phyloP scores from a whole-genome alignment of 1,140 invertebrate species.

The Formica exsecta region DNA sequence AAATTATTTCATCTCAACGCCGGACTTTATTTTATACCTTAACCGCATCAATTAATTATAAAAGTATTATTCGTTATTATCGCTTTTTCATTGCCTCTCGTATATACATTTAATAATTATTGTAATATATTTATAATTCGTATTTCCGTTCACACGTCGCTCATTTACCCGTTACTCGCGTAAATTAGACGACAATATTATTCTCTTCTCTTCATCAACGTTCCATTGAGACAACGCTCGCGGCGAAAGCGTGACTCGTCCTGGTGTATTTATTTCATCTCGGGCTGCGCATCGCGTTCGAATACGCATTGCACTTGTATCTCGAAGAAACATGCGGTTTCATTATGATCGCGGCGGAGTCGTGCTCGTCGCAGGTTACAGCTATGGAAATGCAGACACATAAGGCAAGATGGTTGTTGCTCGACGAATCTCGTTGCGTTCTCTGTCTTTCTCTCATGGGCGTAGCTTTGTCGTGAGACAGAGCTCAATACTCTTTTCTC shows the following conservation, averaged over 20 bases:
- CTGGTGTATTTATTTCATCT: neutral
- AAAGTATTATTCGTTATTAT: slow-evolving; percentile 19
- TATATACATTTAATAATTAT: neutral
- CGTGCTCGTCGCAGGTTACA: slow-evolving; percentile 64
- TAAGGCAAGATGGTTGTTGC: slow-evolving; percentile 57
- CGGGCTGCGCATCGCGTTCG: neutral
- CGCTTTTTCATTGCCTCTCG: neutral
- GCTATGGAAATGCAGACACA: slow-evolving; percentile 63
- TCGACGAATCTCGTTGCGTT: neutral
- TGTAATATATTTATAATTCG: neutral
- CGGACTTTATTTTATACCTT: slow-evolving; percentile 17
- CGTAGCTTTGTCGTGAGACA: slow-evolving; percentile 53
- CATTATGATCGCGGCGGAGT: slow-evolving; percentile 65
- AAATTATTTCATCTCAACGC: slow-evolving; percentile 17
- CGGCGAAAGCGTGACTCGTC: neutral
- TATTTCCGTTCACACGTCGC: neutral
- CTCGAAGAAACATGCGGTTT: slow-evolving; percentile 63
- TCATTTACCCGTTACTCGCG: neutral
- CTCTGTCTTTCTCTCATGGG: slow-evolving; percentile 28
- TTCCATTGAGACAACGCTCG: slow-evolving; percentile 24
- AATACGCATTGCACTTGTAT: slow-evolving; percentile 35
- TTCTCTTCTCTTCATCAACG: slow-evolving; percentile 11
- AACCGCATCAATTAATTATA: slow-evolving; percentile 35
- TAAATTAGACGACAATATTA: slow-evolving; percentile 51
- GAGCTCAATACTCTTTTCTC: slow-evolving; percentile 39